These are phyloP conservation scores for Shinisaurus crocodilurus DNA, from an alignment of 2,113 vertebrate species.

Conservation along the genomic window DNA sequence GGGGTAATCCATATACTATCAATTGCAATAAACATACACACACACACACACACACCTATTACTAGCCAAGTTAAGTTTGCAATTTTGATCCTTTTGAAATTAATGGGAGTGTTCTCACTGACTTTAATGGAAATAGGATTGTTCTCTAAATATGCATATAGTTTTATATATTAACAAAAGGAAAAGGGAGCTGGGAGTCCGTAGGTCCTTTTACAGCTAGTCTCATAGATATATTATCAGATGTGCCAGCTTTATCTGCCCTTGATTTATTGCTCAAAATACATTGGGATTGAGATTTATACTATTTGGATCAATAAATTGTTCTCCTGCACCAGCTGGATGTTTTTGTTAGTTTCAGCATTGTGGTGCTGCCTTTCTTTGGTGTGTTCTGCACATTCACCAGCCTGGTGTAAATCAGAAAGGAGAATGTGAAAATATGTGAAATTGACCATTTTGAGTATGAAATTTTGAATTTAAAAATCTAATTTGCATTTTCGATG, in stretches of 20 bases:
- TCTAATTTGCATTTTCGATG: not conserved
- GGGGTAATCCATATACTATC: not conserved
- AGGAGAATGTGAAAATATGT: not conserved
- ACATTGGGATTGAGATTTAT: not conserved
- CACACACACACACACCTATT: not conserved
- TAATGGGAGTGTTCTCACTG: not conserved
- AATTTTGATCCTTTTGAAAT: too few species aligned
- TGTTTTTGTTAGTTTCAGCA: not conserved
- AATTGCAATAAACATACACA: not conserved
- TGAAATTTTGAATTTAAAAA: not conserved
- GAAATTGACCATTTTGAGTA: not conserved
- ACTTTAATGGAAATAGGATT: not conserved
- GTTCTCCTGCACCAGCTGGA: not conserved
- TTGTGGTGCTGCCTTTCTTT: not conserved
- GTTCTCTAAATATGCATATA: not conserved
- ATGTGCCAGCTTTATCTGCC: not conserved
- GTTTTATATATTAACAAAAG: not conserved
- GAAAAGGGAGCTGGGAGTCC: not conserved
- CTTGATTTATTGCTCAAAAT: not conserved
- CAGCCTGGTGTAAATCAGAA: not conserved
- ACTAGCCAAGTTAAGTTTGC: not conserved
- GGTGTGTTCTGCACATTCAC: not conserved
- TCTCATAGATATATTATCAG: not conserved
- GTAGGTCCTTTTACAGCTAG: not conserved
- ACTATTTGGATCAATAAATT: not conserved